These are phyloP conservation scores for Platyura marginata DNA, from an alignment of 1,140 invertebrate genomes.

Conservation along the genomic window DNA sequence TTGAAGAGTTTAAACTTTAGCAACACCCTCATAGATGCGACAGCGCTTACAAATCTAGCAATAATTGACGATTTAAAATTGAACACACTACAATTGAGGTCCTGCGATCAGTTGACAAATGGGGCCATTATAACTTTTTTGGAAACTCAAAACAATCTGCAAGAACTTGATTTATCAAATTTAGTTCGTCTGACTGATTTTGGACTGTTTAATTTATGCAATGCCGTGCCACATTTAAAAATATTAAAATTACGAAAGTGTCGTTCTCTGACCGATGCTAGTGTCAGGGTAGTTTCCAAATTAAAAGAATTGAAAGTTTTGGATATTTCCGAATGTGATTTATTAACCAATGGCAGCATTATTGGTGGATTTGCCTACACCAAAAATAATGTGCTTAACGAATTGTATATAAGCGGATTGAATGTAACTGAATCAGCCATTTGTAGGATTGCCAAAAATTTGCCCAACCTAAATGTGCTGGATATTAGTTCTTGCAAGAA, in stretches of 20 bases:
- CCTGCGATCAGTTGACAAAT: slow-evolving; percentile 45
- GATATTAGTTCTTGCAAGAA: slow-evolving; percentile 46
- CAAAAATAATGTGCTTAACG: slow-evolving; percentile 25
- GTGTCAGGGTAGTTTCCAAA: slow-evolving; percentile 30
- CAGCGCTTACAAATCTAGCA: slow-evolving; percentile 32
- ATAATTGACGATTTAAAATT: slow-evolving; percentile 31
- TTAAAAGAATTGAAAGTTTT: slow-evolving; percentile 33
- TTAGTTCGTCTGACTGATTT: slow-evolving; percentile 42
- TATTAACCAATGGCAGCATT: slow-evolving; percentile 38
- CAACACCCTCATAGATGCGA: slow-evolving; percentile 41
- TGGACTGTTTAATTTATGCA: slow-evolving; percentile 33
- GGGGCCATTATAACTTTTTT: slow-evolving; percentile 34
- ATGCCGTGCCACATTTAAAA: slow-evolving; percentile 32
- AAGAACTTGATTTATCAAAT: slow-evolving; percentile 37
- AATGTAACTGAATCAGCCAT: slow-evolving; percentile 39
- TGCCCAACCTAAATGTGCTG: slow-evolving; percentile 35
- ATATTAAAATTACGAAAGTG: slow-evolving; percentile 36
- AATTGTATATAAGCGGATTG: slow-evolving; percentile 39
- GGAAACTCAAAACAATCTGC: slow-evolving; percentile 33
- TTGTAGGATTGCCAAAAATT: slow-evolving; percentile 30
- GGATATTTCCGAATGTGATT: slow-evolving; percentile 45
- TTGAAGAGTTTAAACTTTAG: slow-evolving; percentile 42
- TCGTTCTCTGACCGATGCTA: slow-evolving; percentile 36
- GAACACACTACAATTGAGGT: slow-evolving; percentile 31
- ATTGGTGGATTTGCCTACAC: slow-evolving; percentile 31